Evolutionary conservation across 2,888 invertebrate species (phyloP).

Genomic region (Epistrophe grossulariae): DNA sequence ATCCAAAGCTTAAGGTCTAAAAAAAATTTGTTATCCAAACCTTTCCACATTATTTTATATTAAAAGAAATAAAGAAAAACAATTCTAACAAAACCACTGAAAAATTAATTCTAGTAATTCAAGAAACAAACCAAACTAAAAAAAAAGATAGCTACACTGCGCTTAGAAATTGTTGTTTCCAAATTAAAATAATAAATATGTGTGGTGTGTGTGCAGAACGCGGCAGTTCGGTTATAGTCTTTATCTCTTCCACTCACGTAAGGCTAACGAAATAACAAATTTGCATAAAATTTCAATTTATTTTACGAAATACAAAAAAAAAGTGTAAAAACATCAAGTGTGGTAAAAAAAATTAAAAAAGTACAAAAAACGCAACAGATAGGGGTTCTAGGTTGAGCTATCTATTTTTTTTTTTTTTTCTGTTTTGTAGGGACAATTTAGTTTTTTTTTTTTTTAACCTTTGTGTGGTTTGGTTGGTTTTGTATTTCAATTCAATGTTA

Average conservation of each 20-base stretch:
- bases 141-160: conserved; percentile 1
- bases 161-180: conserved; percentile 19
- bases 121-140: neutral
- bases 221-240: conserved; percentile 4
- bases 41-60: neutral
- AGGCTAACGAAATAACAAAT: conserved; percentile 51
- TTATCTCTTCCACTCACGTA: conserved; percentile 57
- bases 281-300: conserved; percentile 71
- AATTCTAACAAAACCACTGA: conserved; percentile 23
- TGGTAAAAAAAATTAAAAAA: neutral
- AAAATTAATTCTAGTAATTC: conserved; percentile 50
- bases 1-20: neutral
- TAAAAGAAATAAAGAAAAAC: neutral
- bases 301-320: conserved; percentile 37
- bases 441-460: conserved; percentile 26
- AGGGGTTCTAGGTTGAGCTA: conserved; percentile 55
- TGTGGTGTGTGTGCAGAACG: neutral
- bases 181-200: conserved; percentile 33
- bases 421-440: conserved; percentile 19
- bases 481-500: conserved; percentile 53
- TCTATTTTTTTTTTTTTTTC: neutral
- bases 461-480: conserved; percentile 32
- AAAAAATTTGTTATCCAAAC: neutral
- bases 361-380: conserved; percentile 24
- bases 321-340: conserved; percentile 26